phyloP scores from a whole-genome alignment of 2,888 invertebrate species.

The Melinopterus prodromus region DNA sequence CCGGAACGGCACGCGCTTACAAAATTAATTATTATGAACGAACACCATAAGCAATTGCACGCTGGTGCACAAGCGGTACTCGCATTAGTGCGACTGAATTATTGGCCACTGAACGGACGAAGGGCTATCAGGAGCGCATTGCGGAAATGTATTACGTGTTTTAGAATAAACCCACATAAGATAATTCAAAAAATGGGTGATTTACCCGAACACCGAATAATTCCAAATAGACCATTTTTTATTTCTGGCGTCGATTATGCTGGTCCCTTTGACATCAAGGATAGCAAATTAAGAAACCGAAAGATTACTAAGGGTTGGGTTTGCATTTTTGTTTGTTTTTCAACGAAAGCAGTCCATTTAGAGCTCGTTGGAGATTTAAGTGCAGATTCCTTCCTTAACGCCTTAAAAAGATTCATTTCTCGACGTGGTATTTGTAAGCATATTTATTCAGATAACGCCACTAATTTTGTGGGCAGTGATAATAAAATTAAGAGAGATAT shows the following conservation, averaged over 20 bases:
- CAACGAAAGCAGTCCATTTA: conserved; percentile 43
- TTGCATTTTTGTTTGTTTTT: conserved; percentile 46
- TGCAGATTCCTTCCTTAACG: conserved; percentile 27
- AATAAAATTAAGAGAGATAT: too few relatives aligned
- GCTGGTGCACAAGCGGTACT: conserved; percentile 22
- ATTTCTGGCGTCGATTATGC: conserved; percentile 42
- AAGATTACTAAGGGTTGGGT: conserved; percentile 45
- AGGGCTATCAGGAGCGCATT: neutral
- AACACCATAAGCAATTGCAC: conserved; percentile 14
- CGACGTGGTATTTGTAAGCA: conserved; percentile 26
- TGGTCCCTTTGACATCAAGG: conserved; percentile 38
- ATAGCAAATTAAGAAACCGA: conserved; percentile 36
- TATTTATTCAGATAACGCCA: conserved; percentile 34
- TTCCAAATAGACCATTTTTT: conserved; percentile 36
- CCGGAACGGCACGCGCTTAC: conserved; percentile 16
- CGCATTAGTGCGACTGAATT: conserved; percentile 4
- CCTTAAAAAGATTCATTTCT: conserved; percentile 33
- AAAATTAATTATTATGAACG: conserved; percentile 6
- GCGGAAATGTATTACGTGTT: too few relatives aligned
- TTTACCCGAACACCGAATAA: conserved; percentile 9
- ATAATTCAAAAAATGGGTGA: conserved; percentile 26
- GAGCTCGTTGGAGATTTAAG: conserved; percentile 33
- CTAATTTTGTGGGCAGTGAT: conserved; percentile 30
- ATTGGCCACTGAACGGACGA: conserved; percentile 10
- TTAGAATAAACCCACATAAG: neutral